phyloP scores from a whole-genome alignment of 2,797 vertebrate genomes.

The Streptopelia turtur region DNA sequence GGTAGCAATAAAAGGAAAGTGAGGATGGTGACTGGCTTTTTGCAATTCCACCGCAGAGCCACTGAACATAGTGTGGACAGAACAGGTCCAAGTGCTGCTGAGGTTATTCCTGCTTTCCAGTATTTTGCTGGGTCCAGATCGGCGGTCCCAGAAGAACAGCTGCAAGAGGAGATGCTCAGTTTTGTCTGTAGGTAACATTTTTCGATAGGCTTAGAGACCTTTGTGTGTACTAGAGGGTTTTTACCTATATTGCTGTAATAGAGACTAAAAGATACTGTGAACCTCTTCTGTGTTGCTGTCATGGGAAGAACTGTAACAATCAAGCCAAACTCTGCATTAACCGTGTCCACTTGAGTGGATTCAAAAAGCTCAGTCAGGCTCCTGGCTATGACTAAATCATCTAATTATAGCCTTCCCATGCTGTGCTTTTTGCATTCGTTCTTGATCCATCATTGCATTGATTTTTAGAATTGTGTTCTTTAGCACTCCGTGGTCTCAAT shows the following conservation, averaged over 20 bases:
- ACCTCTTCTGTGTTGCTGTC: background rate
- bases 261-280: background rate
- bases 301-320: background rate
- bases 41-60: background rate
- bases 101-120: background rate
- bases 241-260: background rate
- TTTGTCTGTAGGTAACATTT: background rate
- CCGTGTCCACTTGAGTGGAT: constrained; percentile 58
- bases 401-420: constrained; percentile 62
- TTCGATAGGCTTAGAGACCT: background rate
- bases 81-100: background rate
- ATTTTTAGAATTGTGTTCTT: constrained; percentile 62
- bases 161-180: background rate
- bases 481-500: constrained; percentile 27
- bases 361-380: constrained; percentile 63
- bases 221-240: background rate
- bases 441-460: constrained; percentile 63
- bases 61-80: accelerated
- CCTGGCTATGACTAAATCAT: constrained; percentile 64
- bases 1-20: background rate
- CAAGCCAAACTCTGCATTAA: constrained; percentile 35
- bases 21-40: background rate
- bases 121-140: background rate
- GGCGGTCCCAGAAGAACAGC: background rate
- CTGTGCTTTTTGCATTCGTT: constrained; percentile 55